Conservation (phyloP, 2,797 vertebrate genomes). For the Typhlichthys subterraneus region DNA sequence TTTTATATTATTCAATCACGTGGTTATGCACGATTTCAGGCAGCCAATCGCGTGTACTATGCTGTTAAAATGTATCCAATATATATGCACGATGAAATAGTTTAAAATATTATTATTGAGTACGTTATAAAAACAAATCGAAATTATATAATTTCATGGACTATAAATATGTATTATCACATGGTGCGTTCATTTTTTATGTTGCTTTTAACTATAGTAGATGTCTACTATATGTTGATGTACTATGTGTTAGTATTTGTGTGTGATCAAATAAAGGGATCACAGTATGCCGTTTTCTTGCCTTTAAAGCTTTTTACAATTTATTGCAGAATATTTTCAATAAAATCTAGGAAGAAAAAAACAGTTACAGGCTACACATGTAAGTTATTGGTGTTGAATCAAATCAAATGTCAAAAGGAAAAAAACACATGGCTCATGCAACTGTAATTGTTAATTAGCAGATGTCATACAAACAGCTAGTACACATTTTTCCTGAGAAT, state of each 20-base stretch:
- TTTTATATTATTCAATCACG: slow-evolving; percentile 35
- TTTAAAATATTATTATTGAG: no score
- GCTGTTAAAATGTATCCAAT: slow-evolving; percentile 12
- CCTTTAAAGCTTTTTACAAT: no score
- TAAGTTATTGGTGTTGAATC: no score
- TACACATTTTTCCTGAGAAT: slow-evolving; percentile 3
- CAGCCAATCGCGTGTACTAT: slow-evolving; percentile 52
- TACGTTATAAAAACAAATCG: no score
- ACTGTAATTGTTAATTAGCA: no score
- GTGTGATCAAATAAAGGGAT: not conserved
- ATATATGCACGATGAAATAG: no score
- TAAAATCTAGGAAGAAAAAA: no score
- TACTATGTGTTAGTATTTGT: not conserved
- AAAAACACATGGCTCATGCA: not conserved
- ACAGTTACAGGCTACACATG: no score
- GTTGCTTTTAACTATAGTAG: not conserved
- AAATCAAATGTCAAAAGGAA: not conserved
- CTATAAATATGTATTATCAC: not conserved
- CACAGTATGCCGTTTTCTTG: no score
- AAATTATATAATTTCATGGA: no score
- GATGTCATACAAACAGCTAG: slow-evolving; percentile 9
- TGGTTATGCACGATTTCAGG: slow-evolving; percentile 42
- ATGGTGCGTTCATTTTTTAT: not conserved
- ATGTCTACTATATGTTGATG: no score
- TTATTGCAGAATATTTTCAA: no score